A percentile compares a stretch with the other conserved stretches of the same genome.
Conservation (phyloP, 2,888 invertebrate genomes). For the Horisme vitalbata region DNA sequence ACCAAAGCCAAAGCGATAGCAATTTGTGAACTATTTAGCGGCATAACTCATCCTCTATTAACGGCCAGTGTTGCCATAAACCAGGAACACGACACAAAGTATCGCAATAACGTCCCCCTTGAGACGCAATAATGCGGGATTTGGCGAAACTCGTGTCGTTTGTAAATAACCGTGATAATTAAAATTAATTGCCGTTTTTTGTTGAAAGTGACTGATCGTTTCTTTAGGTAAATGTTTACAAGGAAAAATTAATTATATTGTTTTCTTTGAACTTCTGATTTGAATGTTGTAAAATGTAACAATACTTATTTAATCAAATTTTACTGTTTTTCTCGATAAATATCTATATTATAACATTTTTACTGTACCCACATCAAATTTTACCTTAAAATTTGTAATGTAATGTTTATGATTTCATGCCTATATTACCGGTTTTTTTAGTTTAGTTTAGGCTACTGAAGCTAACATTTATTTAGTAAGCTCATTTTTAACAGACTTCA, state of each 20-base stretch:
- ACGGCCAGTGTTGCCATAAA: conserved; percentile 32
- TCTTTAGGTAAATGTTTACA: conserved; percentile 14
- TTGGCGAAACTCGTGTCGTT: conserved; percentile 30
- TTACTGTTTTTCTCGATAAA: too few species aligned
- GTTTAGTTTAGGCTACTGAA: too few species aligned
- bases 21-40: conserved; percentile 25
- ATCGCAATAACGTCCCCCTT: conserved; percentile 32
- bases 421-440: too few species aligned
- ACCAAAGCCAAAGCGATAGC: conserved; percentile 11
- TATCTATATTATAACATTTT: too few species aligned
- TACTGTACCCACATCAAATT: too few species aligned
- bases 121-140: conserved; percentile 33
- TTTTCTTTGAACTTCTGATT: neutral
- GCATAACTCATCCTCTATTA: conserved; percentile 26
- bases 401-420: too few species aligned
- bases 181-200: conserved; percentile 29
- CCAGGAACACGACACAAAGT: conserved; percentile 34
- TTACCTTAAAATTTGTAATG: too few species aligned
- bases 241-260: conserved; percentile 6
- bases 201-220: conserved; percentile 8
- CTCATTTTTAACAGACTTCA: too few species aligned
- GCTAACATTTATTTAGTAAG: too few species aligned
- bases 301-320: too few species aligned
- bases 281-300: neutral
- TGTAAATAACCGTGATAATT: conserved; percentile 32